Evolutionary conservation across 2,888 invertebrate genomes (phyloP).

Genomic region (Acholoe squamosa): DNA sequence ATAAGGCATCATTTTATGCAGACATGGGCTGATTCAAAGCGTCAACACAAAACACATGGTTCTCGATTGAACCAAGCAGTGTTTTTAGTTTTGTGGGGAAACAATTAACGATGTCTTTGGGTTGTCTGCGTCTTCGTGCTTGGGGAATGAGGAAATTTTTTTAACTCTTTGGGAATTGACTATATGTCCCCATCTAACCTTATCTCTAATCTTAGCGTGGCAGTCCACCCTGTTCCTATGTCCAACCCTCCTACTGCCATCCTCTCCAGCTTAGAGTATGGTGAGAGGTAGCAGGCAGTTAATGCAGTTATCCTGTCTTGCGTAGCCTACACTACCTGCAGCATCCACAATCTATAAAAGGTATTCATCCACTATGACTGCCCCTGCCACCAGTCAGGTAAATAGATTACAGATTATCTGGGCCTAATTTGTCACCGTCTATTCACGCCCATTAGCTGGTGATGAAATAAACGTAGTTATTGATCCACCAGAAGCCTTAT

Average conservation of each 20-base stretch:
- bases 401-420: neutral
- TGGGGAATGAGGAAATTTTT: neutral
- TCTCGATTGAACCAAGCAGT: neutral
- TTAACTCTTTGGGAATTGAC: constrained; percentile 6
- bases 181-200: neutral
- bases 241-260: neutral
- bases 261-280: neutral
- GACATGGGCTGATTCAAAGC: too few species aligned
- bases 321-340: neutral
- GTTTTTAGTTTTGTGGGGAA: constrained; percentile 1
- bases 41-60: too few species aligned
- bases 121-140: neutral
- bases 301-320: neutral
- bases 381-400: neutral
- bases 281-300: neutral
- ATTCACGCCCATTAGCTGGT: constrained; percentile 32
- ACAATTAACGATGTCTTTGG: neutral
- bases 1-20: too few species aligned
- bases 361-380: neutral
- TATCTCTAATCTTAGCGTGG: neutral
- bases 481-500: neutral
- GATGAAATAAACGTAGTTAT: constrained; percentile 38
- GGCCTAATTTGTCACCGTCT: constrained; percentile 36
- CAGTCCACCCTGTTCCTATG: neutral
- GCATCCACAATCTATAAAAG: neutral